These are phyloP conservation scores for Hemistola chrysoprasaria DNA, from an alignment of 2,888 invertebrate species.

Conservation along the genomic window DNA sequence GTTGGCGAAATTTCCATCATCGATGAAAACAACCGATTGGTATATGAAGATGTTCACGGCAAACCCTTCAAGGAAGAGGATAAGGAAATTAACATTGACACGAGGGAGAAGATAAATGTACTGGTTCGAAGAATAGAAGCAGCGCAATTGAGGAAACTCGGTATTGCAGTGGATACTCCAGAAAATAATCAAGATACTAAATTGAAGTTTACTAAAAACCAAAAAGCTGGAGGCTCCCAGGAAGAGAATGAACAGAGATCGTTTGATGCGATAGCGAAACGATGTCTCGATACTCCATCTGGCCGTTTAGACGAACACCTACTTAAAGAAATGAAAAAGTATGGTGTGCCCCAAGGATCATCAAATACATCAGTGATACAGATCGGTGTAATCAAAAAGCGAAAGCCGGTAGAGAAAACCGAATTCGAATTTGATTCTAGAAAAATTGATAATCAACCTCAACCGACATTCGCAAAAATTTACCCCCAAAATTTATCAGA, in stretches of 20 bases:
- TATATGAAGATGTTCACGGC: neutral
- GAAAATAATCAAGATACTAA: slow-evolving; percentile 1
- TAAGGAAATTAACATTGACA: slow-evolving; percentile 1
- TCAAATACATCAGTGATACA: slow-evolving; percentile 28
- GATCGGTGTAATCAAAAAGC: slow-evolving; percentile 27
- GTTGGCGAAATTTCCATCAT: slow-evolving; percentile 4
- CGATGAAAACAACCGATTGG: slow-evolving; percentile 1
- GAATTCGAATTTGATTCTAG: slow-evolving; percentile 28
- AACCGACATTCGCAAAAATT: no score
- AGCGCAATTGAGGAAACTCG: neutral
- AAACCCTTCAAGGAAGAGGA: neutral
- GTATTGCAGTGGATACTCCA: neutral
- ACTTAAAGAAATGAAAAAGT: slow-evolving; percentile 41
- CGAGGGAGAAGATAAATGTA: slow-evolving; percentile 5
- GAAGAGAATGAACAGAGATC: slow-evolving; percentile 8
- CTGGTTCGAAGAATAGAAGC: slow-evolving; percentile 15
- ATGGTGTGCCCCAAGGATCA: slow-evolving; percentile 28
- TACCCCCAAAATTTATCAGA: no score
- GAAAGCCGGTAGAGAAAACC: slow-evolving; percentile 26
- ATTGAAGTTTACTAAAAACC: slow-evolving; percentile 14
- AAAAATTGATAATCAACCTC: slow-evolving; percentile 13
- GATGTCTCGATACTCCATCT: slow-evolving; percentile 36
- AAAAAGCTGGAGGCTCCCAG: slow-evolving; percentile 7
- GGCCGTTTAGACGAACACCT: slow-evolving; percentile 40
- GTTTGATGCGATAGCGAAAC: slow-evolving; percentile 40